phyloP scores from a whole-genome alignment of 2,113 vertebrate species.

The Ageneiosus marmoratus region DNA sequence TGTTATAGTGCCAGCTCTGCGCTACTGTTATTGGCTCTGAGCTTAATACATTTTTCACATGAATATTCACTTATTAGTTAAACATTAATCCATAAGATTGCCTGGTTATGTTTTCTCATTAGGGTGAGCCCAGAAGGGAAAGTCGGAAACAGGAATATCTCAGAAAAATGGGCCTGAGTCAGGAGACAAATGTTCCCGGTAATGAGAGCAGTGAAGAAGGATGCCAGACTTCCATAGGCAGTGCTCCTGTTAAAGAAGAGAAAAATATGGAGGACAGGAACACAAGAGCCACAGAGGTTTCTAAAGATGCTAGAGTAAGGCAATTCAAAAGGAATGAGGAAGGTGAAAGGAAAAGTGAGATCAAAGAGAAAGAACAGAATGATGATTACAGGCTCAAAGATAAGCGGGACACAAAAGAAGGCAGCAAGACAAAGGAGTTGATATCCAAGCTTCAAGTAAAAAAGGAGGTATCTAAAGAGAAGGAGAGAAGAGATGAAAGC shows the following conservation, averaged over 20 bases:
- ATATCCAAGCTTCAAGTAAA: conserved; percentile 72
- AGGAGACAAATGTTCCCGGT: conserved; percentile 61
- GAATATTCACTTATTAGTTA: neutral
- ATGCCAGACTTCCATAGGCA: conserved; percentile 20
- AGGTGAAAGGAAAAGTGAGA: conserved; percentile 57
- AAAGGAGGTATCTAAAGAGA: conserved; percentile 64
- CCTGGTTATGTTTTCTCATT: conserved; percentile 37
- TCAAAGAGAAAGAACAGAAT: conserved; percentile 56
- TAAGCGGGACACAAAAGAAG: conserved; percentile 62
- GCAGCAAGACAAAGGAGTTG: conserved; percentile 72
- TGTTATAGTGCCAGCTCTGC: neutral
- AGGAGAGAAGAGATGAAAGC: conserved; percentile 67
- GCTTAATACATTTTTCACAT: neutral
- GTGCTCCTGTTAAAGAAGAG: conserved; percentile 51
- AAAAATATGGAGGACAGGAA: conserved; percentile 55
- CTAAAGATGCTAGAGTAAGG: conserved; percentile 53
- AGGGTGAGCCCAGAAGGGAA: conserved; percentile 71
- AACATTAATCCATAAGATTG: neutral
- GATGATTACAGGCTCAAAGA: conserved; percentile 63
- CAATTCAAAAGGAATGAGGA: conserved; percentile 55
- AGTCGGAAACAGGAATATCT: conserved; percentile 75
- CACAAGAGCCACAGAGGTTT: conserved; percentile 50
- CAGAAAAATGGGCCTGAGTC: conserved; percentile 74
- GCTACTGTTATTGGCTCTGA: neutral
- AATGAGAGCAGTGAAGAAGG: conserved; percentile 55